Conservation (phyloP, 2,888 invertebrate genomes). For the Agapostemon virescens region DNA sequence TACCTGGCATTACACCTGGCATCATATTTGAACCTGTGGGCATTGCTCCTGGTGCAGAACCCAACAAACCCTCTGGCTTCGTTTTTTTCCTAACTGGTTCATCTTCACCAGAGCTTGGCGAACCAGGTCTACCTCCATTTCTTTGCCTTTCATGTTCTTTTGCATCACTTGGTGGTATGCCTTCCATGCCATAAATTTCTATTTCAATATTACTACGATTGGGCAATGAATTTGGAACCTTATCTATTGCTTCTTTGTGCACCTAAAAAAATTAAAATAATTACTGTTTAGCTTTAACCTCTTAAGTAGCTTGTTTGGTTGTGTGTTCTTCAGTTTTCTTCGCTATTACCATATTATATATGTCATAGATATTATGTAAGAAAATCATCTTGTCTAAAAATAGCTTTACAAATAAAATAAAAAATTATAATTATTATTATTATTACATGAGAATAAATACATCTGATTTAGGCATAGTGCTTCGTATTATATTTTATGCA, state of each 20-base stretch:
- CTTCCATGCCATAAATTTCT: constrained; percentile 99
- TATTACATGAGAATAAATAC: too few relatives aligned
- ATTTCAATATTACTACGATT: constrained; percentile 99
- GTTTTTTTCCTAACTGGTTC: constrained; percentile 90
- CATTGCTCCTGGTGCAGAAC: constrained; percentile 84
- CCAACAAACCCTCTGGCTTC: constrained; percentile 86
- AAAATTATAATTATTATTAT: too few relatives aligned
- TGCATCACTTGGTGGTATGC: constrained; percentile 97
- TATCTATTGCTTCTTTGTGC: constrained; percentile 99
- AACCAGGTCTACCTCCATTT: constrained; percentile 85
- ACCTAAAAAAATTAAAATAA: constrained; percentile 84
- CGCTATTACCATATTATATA: too few relatives aligned
- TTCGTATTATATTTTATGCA: too few relatives aligned
- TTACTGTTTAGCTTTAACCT: neutral
- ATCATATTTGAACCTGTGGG: constrained; percentile 85
- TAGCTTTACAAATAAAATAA: too few relatives aligned
- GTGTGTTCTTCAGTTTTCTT: too few relatives aligned
- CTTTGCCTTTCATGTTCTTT: constrained; percentile 96
- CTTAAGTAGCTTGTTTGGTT: too few relatives aligned
- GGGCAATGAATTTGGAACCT: constrained; percentile 99
- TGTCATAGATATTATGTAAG: too few relatives aligned
- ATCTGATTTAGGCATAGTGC: too few relatives aligned
- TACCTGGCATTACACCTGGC: constrained; percentile 84
- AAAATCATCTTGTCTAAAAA: too few relatives aligned
- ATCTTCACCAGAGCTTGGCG: constrained; percentile 91